Conservation (phyloP, 2,113 vertebrate genomes). For the Progne subis region DNA sequence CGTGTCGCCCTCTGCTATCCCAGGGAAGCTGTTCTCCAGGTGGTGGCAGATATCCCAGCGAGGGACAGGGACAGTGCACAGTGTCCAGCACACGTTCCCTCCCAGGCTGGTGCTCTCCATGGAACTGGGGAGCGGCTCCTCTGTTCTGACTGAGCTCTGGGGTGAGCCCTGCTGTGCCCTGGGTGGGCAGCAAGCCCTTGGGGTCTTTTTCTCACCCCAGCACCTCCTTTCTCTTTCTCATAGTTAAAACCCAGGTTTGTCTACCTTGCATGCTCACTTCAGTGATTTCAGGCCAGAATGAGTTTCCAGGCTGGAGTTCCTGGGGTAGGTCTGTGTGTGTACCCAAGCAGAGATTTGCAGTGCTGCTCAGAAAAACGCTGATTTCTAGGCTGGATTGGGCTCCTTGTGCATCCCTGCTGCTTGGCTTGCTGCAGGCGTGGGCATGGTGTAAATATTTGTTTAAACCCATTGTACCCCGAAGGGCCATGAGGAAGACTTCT, state of each 20-base stretch:
- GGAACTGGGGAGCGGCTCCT: not conserved
- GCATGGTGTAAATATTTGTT: not conserved
- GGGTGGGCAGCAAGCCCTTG: rapidly evolving
- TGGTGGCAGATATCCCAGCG: slow-evolving; percentile 31
- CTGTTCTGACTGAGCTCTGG: not conserved
- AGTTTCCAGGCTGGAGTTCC: not conserved
- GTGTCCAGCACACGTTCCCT: not conserved
- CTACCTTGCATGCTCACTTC: not conserved
- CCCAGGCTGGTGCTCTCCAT: not conserved
- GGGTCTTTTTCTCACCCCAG: not conserved
- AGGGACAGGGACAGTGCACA: slow-evolving; percentile 37
- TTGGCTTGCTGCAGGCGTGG: not conserved
- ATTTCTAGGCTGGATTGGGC: not conserved
- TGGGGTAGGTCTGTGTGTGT: not conserved
- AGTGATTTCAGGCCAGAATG: not conserved
- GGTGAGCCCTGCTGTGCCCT: slow-evolving; percentile 3
- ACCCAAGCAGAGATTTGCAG: rapidly evolving
- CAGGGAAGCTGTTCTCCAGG: slow-evolving; percentile 16
- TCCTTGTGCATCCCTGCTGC: not conserved
- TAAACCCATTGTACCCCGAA: not conserved
- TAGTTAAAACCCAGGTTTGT: not conserved
- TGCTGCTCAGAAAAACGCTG: not conserved
- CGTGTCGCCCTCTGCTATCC: slow-evolving; percentile 47
- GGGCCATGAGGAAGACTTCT: not conserved
- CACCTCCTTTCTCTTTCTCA: not conserved